phyloP scores from a whole-genome alignment of 2,888 invertebrate genomes.

The Orthosia gothica region DNA sequence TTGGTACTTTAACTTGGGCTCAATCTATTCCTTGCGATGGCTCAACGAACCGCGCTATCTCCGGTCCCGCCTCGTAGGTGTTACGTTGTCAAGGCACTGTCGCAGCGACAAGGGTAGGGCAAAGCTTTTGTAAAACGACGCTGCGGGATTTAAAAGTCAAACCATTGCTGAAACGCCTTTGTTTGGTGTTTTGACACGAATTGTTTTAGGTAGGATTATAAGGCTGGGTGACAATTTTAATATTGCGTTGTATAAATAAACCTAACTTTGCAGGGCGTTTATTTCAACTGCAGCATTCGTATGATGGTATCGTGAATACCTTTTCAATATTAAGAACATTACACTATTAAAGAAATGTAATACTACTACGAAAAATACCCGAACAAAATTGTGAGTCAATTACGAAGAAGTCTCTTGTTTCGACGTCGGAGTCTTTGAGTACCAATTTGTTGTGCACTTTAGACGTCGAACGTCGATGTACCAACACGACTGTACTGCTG shows the following conservation, averaged over 20 bases:
- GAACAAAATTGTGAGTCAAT: background rate
- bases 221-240: too few relatives aligned
- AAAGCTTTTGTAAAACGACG: conserved; percentile 8
- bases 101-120: conserved; percentile 14
- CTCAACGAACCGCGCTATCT: background rate
- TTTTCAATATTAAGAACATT: too few relatives aligned
- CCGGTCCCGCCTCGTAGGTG: conserved; percentile 7
- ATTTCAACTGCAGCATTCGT: background rate
- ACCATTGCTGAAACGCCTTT: conserved; percentile 1
- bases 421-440: background rate
- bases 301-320: too few relatives aligned
- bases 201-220: too few relatives aligned
- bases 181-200: too few relatives aligned
- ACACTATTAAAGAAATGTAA: too few relatives aligned
- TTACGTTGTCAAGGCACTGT: conserved; percentile 35
- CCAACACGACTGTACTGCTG: conserved; percentile 17
- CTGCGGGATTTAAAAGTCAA: background rate
- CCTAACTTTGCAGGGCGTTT: background rate
- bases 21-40: background rate
- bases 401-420: background rate
- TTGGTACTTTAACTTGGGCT: background rate
- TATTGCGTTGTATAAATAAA: too few relatives aligned
- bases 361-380: too few relatives aligned
- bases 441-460: conserved; percentile 5
- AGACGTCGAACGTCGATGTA: conserved; percentile 35